Percentiles rank a stretch among this genome's conserved stretches.
Conservation (phyloP, 2,888 invertebrate genomes). For the Ormyrus rosae region DNA sequence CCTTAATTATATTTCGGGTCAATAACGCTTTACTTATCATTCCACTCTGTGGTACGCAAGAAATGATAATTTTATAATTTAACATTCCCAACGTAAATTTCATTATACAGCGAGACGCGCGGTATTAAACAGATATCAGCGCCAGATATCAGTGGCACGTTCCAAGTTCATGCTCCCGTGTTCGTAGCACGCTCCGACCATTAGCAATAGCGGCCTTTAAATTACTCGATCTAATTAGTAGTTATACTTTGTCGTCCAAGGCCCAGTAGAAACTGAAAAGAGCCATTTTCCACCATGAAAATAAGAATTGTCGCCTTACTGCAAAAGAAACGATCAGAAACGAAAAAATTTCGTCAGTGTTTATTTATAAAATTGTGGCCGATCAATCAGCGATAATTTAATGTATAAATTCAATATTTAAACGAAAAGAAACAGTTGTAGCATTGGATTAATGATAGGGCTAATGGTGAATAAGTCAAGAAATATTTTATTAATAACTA, state of each 20-base stretch:
- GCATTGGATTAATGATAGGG: no score
- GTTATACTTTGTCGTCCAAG: constrained; percentile 58
- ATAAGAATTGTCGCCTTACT: no score
- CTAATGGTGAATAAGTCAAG: no score
- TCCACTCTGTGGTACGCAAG: constrained; percentile 1
- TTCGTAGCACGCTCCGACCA: constrained; percentile 63
- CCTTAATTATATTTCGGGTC: constrained; percentile 2
- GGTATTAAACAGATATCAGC: constrained; percentile 66
- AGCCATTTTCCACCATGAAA: constrained; percentile 53
- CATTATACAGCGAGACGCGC: constrained; percentile 22
- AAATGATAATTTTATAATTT: constrained; percentile 29
- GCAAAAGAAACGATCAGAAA: no score
- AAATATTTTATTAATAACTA: no score
- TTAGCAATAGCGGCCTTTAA: constrained; percentile 65
- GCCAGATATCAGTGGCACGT: constrained; percentile 66
- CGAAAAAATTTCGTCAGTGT: no score
- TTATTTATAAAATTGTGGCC: no score
- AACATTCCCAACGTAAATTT: constrained; percentile 27
- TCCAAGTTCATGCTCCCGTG: constrained; percentile 62
- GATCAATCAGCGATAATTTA: no score
- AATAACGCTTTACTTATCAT: constrained; percentile 23
- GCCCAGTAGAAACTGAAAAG: constrained; percentile 60
- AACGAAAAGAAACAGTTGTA: no score
- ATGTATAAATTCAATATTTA: no score
- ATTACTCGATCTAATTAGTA: constrained; percentile 68